A percentile compares a stretch with the other conserved stretches of the same genome.
phyloP scores from a whole-genome alignment of 1,140 invertebrate genomes.

The Hormaphis cornu region DNA sequence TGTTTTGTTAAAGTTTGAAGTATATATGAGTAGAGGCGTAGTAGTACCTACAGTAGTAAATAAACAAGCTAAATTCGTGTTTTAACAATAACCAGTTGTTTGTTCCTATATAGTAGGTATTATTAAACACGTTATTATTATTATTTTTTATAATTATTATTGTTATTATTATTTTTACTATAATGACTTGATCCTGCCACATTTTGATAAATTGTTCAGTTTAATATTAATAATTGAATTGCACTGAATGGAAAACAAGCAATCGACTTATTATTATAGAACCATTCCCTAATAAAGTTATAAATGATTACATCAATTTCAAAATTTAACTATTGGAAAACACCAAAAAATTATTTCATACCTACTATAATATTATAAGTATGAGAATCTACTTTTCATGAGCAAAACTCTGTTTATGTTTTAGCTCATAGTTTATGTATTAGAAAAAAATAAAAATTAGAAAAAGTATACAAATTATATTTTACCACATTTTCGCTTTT shows the following conservation, averaged over 20 bases:
- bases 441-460: no score
- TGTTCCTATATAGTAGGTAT: slow-evolving; percentile 20
- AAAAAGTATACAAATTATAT: no score
- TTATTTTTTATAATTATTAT: slow-evolving; percentile 8
- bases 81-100: slow-evolving; percentile 22
- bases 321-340: slow-evolving; percentile 3
- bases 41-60: not conserved
- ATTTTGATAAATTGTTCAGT: slow-evolving; percentile 5
- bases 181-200: slow-evolving; percentile 23
- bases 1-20: slow-evolving; percentile 6
- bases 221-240: not conserved
- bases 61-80: slow-evolving; percentile 13
- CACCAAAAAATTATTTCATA: not conserved
- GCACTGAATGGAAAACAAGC: not conserved
- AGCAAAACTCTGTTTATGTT: no score
- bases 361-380: no score
- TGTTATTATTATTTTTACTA: slow-evolving; percentile 27
- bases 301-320: not conserved
- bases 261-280: not conserved
- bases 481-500: no score
- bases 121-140: slow-evolving; percentile 13
- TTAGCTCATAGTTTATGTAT: no score
- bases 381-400: no score
- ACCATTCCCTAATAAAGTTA: not conserved
- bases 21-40: slow-evolving; percentile 3